Evolutionary conservation across 2,113 vertebrate genomes (phyloP), one percentile per base, ranked within the genome.

Genomic region (Hiodon alosoides): DNA sequence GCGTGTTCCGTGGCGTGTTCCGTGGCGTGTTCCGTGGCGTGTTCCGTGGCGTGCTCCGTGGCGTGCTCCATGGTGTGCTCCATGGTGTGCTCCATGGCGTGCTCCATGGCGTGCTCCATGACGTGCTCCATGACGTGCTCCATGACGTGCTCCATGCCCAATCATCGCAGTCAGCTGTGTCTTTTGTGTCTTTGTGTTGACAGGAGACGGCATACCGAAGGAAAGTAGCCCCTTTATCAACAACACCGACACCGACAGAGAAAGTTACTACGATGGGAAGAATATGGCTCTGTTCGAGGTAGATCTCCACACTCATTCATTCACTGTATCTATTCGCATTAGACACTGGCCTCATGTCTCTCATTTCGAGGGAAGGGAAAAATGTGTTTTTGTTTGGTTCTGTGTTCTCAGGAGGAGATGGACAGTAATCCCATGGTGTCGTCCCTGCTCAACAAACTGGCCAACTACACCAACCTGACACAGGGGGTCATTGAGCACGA

Each of bases 211-310:
- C 0, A 73, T 65, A 55, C 85, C 84, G 0, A 85, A 81, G 77
- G 96, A 97, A 72, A 92, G 77, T 46, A 93, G 88, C 76, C 93
- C 94, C 0, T 96, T 97, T 78, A 86, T 96, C 82, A 83, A 73
- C 65, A 88, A n/a, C 17, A 71, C 83, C 7, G 91, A 94, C 9
- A 0, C 14, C 72, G 91, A 93, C 6, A 69, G 67, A 70, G 92
- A 85, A 66, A 87, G 74, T 2, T 72, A 76, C 7, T 94, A 92
- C 1, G 93, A 98, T 72, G 93, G 94, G 53, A 96, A 94, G 81
- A 98, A 94, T 87, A 95, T 98, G 96, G 96, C 96, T 50, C 88
- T 98, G 14, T 98, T 96, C 85, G 97, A 98, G 94, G 97, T 96
- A 81, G 79, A 71, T 51, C 48, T 64, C 5, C 47, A 58, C 7